phyloP scores from a whole-genome alignment of 2,797 vertebrate genomes.

The Manis crassicaudata region DNA sequence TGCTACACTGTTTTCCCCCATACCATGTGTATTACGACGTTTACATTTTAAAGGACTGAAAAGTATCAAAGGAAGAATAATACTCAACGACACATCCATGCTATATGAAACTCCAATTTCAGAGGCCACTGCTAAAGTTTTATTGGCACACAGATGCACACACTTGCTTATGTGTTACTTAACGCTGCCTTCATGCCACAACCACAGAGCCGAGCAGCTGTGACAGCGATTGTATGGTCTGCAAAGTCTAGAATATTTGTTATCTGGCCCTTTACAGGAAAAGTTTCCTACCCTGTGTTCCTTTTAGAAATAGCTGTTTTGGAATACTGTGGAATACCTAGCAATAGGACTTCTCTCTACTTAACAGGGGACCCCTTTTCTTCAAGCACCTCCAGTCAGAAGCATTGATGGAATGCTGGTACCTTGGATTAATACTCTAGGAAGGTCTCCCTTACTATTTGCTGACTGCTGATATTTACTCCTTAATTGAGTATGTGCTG shows the following conservation, averaged over 20 bases:
- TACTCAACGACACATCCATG: neutral
- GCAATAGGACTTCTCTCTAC: neutral
- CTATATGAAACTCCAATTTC: neutral
- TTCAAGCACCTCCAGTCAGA: neutral
- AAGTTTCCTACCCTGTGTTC: too few relatives aligned
- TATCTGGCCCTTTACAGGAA: neutral
- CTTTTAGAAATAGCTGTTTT: neutral
- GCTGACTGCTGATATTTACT: neutral
- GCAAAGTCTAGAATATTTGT: neutral
- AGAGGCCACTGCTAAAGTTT: neutral
- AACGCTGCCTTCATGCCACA: neutral
- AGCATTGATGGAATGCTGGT: too few relatives aligned
- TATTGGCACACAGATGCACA: too few relatives aligned
- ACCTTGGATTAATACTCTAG: neutral
- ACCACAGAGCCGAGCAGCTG: neutral
- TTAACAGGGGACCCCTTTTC: neutral
- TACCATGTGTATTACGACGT: neutral
- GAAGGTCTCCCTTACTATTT: neutral
- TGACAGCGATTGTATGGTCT: neutral
- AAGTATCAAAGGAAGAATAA: neutral
- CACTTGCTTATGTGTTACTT: neutral
- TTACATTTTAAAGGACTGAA: neutral
- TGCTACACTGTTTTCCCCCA: too few relatives aligned
- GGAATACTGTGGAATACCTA: accelerated
- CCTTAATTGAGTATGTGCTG: neutral